Evolutionary conservation across 2,888 invertebrate species (phyloP).

Genomic region (Drosophila trichaetosa): DNA sequence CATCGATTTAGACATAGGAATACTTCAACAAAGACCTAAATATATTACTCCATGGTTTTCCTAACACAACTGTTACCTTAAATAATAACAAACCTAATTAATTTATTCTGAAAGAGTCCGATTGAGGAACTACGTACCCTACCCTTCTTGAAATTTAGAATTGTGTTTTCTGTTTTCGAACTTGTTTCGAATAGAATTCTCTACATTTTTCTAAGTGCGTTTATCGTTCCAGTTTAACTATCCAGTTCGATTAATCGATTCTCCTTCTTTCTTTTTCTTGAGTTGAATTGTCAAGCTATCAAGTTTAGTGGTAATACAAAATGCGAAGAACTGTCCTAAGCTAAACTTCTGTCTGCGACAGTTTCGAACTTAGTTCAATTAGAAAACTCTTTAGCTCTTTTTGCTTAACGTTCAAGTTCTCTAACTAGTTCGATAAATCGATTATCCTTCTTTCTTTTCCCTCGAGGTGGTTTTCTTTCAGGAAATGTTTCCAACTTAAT

Average conservation of each 20-base stretch:
- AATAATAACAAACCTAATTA: neutral
- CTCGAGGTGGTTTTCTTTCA: neutral
- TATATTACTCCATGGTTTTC: neutral
- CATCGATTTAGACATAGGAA: neutral
- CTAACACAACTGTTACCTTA: too few species aligned
- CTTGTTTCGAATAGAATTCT: too few species aligned
- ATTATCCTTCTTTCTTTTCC: neutral
- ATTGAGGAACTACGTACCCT: too few species aligned
- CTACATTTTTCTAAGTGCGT: neutral
- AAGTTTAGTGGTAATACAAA: neutral
- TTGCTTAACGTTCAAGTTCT: neutral
- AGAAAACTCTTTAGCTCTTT: neutral
- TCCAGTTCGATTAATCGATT: neutral
- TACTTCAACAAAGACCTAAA: neutral
- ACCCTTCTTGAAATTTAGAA: neutral
- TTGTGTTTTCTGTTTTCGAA: neutral
- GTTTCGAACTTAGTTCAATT: neutral
- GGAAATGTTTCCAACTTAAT: neutral
- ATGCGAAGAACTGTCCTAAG: neutral
- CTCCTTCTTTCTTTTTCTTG: neutral
- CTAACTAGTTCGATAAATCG: neutral
- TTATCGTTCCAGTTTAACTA: neutral
- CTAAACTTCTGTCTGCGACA: neutral
- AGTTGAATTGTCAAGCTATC: neutral
- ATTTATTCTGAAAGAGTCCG: too few species aligned